Conservation (phyloP, 2,797 vertebrate genomes). For the Novumbra hubbsi region DNA sequence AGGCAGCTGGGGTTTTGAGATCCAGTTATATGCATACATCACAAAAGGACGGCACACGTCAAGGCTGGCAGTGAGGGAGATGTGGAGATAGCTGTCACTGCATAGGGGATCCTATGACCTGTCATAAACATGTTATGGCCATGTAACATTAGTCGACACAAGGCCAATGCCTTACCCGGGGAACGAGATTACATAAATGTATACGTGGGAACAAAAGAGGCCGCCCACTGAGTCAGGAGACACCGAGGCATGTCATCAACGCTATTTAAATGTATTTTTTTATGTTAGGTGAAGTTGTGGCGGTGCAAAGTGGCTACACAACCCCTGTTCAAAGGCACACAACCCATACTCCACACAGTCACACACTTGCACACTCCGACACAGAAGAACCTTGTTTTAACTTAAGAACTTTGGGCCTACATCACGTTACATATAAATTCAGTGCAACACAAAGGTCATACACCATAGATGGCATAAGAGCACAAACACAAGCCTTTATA, state of each 20-base stretch:
- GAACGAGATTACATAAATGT: constrained; percentile 37
- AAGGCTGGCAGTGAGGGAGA: constrained; percentile 59
- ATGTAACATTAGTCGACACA: constrained; percentile 52
- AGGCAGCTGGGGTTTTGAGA: constrained; percentile 79
- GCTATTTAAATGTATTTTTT: constrained; percentile 68
- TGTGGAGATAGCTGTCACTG: constrained; percentile 46
- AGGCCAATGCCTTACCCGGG: constrained; percentile 30
- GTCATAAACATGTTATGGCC: constrained; percentile 63
- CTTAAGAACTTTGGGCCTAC: not conserved
- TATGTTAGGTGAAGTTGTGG: constrained; percentile 57
- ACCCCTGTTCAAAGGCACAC: no score
- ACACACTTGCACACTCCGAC: constrained; percentile 36
- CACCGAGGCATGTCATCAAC: constrained; percentile 29
- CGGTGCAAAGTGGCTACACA: not conserved
- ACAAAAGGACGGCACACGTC: constrained; percentile 62
- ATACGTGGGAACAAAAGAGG: constrained; percentile 42
- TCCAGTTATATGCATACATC: constrained; percentile 62
- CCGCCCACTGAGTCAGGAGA: constrained; percentile 38
- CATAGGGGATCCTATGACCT: constrained; percentile 55
- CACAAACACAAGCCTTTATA: not conserved
- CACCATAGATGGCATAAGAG: no score
- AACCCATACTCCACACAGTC: not conserved
- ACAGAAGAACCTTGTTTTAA: not conserved
- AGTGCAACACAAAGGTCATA: no score
- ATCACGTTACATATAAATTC: not conserved